phyloP scores from a whole-genome alignment of 2,888 invertebrate genomes.

The Syrista parreyssii region DNA sequence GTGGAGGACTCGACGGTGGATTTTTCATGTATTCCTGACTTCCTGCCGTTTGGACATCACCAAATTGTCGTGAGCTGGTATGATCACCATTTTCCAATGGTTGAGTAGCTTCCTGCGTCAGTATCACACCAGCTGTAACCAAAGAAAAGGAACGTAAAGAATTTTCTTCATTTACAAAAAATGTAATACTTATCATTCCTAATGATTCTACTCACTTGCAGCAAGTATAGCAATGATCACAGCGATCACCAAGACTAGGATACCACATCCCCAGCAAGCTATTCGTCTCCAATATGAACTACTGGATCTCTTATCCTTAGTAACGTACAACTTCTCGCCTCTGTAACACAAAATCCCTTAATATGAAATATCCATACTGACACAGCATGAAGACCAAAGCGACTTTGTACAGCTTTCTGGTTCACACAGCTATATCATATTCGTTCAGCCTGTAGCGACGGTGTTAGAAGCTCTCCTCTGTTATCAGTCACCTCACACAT shows the following conservation, averaged over 20 bases:
- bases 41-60: slow-evolving; percentile 69
- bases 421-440: slow-evolving; percentile 29
- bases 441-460: slow-evolving; percentile 47
- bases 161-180: neutral
- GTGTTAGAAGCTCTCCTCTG: slow-evolving; percentile 54
- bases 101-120: slow-evolving; percentile 73
- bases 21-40: slow-evolving; percentile 58
- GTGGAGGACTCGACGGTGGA: slow-evolving; percentile 60
- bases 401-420: slow-evolving; percentile 57
- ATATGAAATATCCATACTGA: neutral
- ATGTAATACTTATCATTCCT: neutral
- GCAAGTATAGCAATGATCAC: slow-evolving; percentile 79
- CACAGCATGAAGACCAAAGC: slow-evolving; percentile 40
- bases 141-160: slow-evolving; percentile 43
- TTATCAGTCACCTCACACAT: neutral
- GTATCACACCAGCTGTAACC: slow-evolving; percentile 75
- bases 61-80: slow-evolving; percentile 71
- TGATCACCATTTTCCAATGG: slow-evolving; percentile 52
- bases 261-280: slow-evolving; percentile 77
- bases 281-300: slow-evolving; percentile 73
- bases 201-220: slow-evolving; percentile 72
- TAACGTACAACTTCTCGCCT: slow-evolving; percentile 85
- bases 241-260: slow-evolving; percentile 74
- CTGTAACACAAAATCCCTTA: slow-evolving; percentile 68
- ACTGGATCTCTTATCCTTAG: slow-evolving; percentile 81